Conservation (phyloP, 53 echinoderm and acorn worm genomes). For the Stichopus horrens region DNA sequence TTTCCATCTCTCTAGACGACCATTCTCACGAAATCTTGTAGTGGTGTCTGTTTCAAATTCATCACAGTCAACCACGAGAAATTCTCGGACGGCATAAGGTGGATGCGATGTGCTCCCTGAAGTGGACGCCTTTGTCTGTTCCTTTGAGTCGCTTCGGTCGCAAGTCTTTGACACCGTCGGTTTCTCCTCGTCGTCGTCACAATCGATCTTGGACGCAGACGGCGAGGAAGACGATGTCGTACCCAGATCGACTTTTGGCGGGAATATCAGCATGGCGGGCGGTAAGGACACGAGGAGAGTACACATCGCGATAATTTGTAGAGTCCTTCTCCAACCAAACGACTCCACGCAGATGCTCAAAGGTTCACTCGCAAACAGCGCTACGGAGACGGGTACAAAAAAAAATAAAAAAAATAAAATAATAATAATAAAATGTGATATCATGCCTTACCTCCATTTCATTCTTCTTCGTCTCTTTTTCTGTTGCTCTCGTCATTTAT, state of each 20-base stretch:
- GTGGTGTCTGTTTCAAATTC: no score
- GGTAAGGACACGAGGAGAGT: conserved; percentile 12
- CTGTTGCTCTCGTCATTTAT: background rate
- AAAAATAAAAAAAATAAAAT: background rate
- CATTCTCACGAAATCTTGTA: no score
- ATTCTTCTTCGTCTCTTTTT: background rate
- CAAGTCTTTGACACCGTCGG: no score
- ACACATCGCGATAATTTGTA: conserved; percentile 5
- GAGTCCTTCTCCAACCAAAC: conserved; percentile 34
- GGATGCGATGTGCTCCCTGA: no score
- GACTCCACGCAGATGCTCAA: background rate
- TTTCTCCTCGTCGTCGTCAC: no score
- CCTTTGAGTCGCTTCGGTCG: no score
- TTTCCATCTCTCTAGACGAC: conserved; percentile 26
- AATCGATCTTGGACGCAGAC: no score
- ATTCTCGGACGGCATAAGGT: no score
- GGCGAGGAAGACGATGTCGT: no score
- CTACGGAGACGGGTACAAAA: background rate
- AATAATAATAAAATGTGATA: background rate
- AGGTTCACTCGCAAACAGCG: conserved; percentile 12
- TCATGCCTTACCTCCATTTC: background rate
- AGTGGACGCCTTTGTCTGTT: no score
- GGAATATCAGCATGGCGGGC: background rate
- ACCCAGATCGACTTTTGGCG: conserved; percentile 9
- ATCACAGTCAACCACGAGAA: no score